Percentiles rank a stretch among this genome's conserved stretches.
Evolutionary conservation across 2,113 vertebrate species (phyloP).

Genomic region (Uria lomvia): DNA sequence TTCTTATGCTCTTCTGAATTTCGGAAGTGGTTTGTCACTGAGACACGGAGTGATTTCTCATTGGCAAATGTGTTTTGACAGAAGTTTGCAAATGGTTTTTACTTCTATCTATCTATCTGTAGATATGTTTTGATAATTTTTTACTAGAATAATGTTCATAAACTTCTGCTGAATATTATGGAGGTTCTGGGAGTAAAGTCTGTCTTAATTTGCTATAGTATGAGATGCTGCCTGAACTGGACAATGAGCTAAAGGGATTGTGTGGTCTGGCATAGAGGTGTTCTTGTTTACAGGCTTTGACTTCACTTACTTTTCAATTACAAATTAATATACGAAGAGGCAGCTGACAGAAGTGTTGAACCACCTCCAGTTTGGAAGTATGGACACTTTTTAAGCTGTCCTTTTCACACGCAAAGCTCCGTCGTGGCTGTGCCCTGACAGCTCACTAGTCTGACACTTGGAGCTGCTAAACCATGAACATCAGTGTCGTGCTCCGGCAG

Average conservation of each 20-base stretch:
- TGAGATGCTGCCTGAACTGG: not conserved
- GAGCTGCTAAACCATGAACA: not conserved
- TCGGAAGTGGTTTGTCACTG: not conserved
- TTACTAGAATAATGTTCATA: not conserved
- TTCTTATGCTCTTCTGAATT: not conserved
- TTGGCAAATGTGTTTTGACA: not conserved
- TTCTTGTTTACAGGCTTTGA: not conserved
- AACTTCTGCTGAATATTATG: not conserved
- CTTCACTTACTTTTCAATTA: not conserved
- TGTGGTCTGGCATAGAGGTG: not conserved
- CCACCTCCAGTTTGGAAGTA: not conserved
- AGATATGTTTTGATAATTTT: not conserved
- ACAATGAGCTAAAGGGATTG: not conserved
- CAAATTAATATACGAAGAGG: not conserved
- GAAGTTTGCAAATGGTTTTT: not conserved
- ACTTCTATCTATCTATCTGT: not conserved
- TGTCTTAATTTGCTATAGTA: not conserved
- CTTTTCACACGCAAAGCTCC: not conserved
- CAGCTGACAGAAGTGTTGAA: not conserved
- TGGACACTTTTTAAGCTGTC: not conserved
- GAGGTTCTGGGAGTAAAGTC: not conserved
- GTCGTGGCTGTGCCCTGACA: not conserved
- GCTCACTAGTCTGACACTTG: not conserved
- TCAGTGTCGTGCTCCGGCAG: fast-evolving
- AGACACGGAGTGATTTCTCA: not conserved